Percentiles rank a stretch among this genome's conserved stretches.
phyloP scores from a whole-genome alignment of 2,113 vertebrate species.

The Thunnus thynnus region DNA sequence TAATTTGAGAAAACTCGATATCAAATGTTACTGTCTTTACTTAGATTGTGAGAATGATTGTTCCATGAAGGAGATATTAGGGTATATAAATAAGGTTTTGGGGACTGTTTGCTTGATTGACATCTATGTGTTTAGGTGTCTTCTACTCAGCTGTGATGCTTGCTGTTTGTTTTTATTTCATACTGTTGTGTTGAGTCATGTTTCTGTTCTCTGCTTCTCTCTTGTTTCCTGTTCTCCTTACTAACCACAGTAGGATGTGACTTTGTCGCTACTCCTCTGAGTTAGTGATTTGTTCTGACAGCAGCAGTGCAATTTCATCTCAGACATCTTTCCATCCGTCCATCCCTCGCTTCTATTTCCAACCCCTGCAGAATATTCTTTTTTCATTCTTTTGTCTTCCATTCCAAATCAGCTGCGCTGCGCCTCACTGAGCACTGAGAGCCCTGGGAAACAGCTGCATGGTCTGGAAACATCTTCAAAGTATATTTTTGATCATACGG shows the following conservation, averaged over 20 bases:
- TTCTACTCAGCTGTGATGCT: too few species aligned
- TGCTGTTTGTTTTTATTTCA: too few species aligned
- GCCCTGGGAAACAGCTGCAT: slow-evolving; percentile 36
- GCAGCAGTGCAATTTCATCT: slow-evolving; percentile 13
- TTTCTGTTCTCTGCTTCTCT: background rate
- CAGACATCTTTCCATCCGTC: background rate
- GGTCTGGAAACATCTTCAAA: slow-evolving; percentile 20
- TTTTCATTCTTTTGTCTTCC: slow-evolving; percentile 13
- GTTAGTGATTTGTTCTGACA: slow-evolving; percentile 36
- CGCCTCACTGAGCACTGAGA: slow-evolving; percentile 13
- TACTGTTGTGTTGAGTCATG: too few species aligned
- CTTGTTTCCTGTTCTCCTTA: background rate
- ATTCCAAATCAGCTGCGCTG: slow-evolving; percentile 4
- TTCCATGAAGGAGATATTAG: too few species aligned
- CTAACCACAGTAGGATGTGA: background rate
- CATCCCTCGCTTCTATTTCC: background rate
- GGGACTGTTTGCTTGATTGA: too few species aligned
- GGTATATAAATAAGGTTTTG: too few species aligned
- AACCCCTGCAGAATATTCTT: background rate
- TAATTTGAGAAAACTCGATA: too few species aligned
- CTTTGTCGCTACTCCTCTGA: background rate
- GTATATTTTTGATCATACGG: slow-evolving; percentile 26
- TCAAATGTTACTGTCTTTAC: too few species aligned
- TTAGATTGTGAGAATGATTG: too few species aligned
- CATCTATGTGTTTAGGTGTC: too few species aligned